Base-by-base conservation (phyloP, 2,888 invertebrate genomes). In the Nephrotoma flavescens region DNA sequence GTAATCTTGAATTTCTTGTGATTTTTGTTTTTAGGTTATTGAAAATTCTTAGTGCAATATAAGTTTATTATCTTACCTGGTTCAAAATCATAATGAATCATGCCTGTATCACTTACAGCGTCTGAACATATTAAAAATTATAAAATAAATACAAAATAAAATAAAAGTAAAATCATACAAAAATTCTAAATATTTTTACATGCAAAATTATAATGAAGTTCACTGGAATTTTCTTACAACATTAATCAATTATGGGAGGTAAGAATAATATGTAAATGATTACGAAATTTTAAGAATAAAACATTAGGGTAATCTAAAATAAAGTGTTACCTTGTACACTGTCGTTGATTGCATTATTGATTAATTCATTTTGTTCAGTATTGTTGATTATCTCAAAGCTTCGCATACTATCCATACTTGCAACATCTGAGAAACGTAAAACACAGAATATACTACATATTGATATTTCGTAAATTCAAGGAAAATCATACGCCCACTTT, bases 361-460 rank as follows among this genome's bases (percentile, higher is more conserved):
- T 45, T 89, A 90, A 88, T 41, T 87, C 88, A 5, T 92, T 92
- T 88, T 92, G 91, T 88, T 94, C 93, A 86, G 93, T 90, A 88
- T 92, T 92, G 89, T 94, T 94, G 89, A 95, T 94, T 92, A 95
- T 94, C 92, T 95, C 95, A 90, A 95, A 95, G 90, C 94, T 94
- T 88, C 94, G 94, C 86, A 93, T 92, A 86, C 93, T 92, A 90
- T 94, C 93, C 86, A 87, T 83, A 9, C 83, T 86, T 41, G 86
- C 87, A 41, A 52, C 86, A 11, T 87, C 85, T 86, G 41, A 57
- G 83, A 86, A 86, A 84, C 42, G 41, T 83, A 41, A 12, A 83
- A 83, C 41, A 84, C 41, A 84, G 41, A 42, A 42, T 15, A 84
- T 12, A 84, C 19, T 19, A n/a, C n/a, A n/a, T n/a, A 19, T 19